Evolutionary conservation across 2,888 invertebrate species (phyloP).

Genomic region (Lithosia quadra): DNA sequence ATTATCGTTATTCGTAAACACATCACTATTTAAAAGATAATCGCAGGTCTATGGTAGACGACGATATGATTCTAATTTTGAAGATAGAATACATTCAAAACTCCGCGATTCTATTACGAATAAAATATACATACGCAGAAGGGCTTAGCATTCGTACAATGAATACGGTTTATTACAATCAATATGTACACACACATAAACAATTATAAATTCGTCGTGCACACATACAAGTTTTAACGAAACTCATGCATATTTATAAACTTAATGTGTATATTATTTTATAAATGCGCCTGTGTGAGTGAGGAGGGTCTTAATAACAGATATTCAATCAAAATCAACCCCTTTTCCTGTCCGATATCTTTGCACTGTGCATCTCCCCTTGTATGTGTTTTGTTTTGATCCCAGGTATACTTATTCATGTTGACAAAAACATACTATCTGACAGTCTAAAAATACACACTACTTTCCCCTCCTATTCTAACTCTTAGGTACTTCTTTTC

Average conservation of each 20-base stretch:
- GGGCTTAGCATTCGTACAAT: constrained; percentile 47
- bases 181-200: constrained; percentile 56
- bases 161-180: constrained; percentile 55
- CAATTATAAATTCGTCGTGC: constrained; percentile 56
- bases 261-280: constrained; percentile 83
- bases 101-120: constrained; percentile 10
- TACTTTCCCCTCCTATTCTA: not conserved
- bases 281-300: constrained; percentile 77
- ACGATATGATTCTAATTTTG: constrained; percentile 11
- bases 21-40: constrained; percentile 8
- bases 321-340: constrained; percentile 87
- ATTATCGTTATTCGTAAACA: constrained; percentile 6
- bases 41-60: constrained; percentile 5
- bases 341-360: constrained; percentile 84
- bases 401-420: constrained; percentile 38
- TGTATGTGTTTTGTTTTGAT: constrained; percentile 69
- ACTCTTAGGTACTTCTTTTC: not conserved
- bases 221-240: constrained; percentile 77
- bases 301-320: constrained; percentile 84
- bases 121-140: constrained; percentile 25
- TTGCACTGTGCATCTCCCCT: constrained; percentile 81
- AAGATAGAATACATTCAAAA: constrained; percentile 25
- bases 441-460: not conserved
- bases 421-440: constrained; percentile 29
- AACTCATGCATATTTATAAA: constrained; percentile 86